Evolutionary conservation across 1,140 invertebrate species (phyloP).

Genomic region (Brachionus koreanus): DNA sequence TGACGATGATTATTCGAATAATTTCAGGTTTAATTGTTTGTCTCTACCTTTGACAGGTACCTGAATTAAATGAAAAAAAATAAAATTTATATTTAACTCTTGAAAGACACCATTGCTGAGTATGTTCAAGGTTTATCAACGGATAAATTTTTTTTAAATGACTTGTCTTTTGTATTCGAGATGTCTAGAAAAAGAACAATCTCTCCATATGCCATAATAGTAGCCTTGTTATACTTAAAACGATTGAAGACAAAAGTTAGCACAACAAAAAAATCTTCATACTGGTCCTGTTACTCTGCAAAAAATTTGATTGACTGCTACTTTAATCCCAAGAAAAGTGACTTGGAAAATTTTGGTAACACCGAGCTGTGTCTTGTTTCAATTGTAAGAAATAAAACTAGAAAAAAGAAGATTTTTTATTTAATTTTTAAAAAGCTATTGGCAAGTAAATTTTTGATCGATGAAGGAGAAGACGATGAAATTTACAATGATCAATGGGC

Average conservation of each 20-base stretch:
- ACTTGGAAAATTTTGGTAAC: not conserved
- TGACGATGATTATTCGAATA: not conserved
- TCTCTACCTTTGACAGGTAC: conserved; percentile 19
- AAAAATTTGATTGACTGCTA: conserved; percentile 12
- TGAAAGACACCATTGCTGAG: conserved; percentile 27
- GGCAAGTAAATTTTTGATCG: conserved; percentile 35
- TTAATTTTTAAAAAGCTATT: not conserved
- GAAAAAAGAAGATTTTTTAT: not conserved
- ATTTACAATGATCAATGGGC: conserved; percentile 44
- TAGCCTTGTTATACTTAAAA: conserved; percentile 25
- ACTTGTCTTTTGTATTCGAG: conserved; percentile 39
- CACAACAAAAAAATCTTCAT: not conserved
- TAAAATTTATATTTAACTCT: not conserved
- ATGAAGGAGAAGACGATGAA: conserved; percentile 39
- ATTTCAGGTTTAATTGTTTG: not conserved
- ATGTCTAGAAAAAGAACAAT: conserved; percentile 37
- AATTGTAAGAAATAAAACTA: not conserved
- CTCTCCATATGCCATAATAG: conserved; percentile 35
- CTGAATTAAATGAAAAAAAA: not conserved
- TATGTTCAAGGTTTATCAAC: conserved; percentile 7
- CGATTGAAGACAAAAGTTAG: not conserved
- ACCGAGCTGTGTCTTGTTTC: conserved; percentile 27
- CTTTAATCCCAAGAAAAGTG: not conserved
- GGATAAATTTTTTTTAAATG: conserved; percentile 37
- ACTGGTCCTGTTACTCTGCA: not conserved